phyloP scores from a whole-genome alignment of 35 echinoderm and acorn worm genomes.

The Anneissia japonica region DNA sequence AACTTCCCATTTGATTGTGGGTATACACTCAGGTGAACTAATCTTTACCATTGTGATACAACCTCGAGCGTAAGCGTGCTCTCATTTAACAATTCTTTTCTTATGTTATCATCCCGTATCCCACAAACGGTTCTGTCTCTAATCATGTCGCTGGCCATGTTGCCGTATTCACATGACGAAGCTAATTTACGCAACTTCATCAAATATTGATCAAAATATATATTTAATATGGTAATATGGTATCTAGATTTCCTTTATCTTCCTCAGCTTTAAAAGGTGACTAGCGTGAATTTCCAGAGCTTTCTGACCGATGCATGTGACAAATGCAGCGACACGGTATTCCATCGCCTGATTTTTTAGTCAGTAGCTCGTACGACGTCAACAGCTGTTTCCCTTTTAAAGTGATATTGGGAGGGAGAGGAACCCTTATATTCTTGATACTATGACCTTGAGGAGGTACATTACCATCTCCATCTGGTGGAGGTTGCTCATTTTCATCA shows the following conservation, averaged over 20 bases:
- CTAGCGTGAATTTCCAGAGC: background rate
- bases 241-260: background rate
- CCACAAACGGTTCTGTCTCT: conserved; percentile 37
- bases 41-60: background rate
- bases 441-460: background rate
- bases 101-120: background rate
- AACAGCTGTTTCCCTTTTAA: background rate
- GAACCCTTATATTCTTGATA: background rate
- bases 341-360: background rate
- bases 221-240: background rate
- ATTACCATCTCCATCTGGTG: background rate
- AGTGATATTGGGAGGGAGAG: background rate
- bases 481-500: no score
- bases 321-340: background rate
- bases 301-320: background rate
- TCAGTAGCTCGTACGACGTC: background rate
- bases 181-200: conserved; percentile 16
- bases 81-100: background rate
- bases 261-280: background rate
- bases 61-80: background rate
- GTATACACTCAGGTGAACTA: no score
- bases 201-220: conserved; percentile 30
- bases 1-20: no score
- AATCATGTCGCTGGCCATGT: background rate
- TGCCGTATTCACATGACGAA: conserved; percentile 22